phyloP scores from a whole-genome alignment of 2,888 invertebrate species.

The Himalopsyche kuldschensis region DNA sequence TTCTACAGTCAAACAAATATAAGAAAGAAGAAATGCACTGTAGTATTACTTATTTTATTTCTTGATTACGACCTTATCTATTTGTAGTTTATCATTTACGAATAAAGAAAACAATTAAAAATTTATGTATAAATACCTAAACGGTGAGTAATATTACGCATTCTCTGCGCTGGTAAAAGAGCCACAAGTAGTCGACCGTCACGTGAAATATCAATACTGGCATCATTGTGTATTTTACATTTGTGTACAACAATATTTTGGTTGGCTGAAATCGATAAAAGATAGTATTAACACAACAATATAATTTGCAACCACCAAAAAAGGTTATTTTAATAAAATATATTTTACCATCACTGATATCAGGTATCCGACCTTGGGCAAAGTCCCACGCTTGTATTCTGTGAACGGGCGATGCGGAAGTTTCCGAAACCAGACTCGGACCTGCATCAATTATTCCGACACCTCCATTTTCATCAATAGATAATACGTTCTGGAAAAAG shows the following conservation, averaged over 20 bases:
- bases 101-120: too few species aligned
- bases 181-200: conserved; percentile 79
- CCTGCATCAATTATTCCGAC: conserved; percentile 48
- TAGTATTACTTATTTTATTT: neutral
- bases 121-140: conserved; percentile 59
- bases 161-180: conserved; percentile 70
- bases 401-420: conserved; percentile 69
- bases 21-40: neutral
- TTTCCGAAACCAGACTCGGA: conserved; percentile 52
- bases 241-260: conserved; percentile 78
- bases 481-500: conserved; percentile 51
- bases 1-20: too few species aligned
- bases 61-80: too few species aligned
- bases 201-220: conserved; percentile 80
- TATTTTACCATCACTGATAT: conserved; percentile 68
- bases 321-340: neutral
- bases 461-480: conserved; percentile 54
- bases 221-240: conserved; percentile 86
- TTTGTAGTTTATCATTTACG: too few species aligned
- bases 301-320: neutral
- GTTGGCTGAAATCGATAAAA: conserved; percentile 53
- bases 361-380: conserved; percentile 68
- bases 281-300: neutral
- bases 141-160: conserved; percentile 69
- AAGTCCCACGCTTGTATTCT: conserved; percentile 87